Evolutionary conservation across 2,113 vertebrate species (phyloP), one percentile per base, ranked within the genome.

Genomic region (Vulpes vulpes): DNA sequence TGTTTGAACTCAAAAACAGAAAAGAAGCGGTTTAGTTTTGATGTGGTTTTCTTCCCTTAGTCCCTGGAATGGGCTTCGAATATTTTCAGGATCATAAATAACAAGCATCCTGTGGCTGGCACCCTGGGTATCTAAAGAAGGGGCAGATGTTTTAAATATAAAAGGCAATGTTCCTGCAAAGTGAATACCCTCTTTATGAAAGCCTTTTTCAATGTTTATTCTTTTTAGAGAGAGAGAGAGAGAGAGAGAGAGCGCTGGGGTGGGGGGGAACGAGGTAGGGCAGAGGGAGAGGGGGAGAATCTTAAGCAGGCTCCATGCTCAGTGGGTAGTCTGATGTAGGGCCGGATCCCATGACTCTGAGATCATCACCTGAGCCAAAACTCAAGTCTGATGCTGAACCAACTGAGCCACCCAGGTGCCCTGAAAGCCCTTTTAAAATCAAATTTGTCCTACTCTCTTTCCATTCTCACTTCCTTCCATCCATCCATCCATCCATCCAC

Each of bases 11-110:
- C 43, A 96, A 94, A 79, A 53, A 10, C 88, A 95, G 49, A 96
- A 96, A 78, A 96, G 81, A 3, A 94, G 27, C n/a, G 7, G 5
- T 43, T 2, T 49, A 81, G 22, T 43, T 96, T 81, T 97, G 57
- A 87, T 94, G 51, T 71, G 88, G 32, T 92, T 96, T 90, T 96
- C 90, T 90, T 95, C 53, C 38, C 64, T 94, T 88, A 88, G 14
- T 94, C n/a, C 60, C 83, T 88, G 59, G 79, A 89, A 98, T 89
- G 53, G 59, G 74, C 91, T 97, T 96, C 85, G 91, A 89, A 96
- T 65, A 91, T 93, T 93, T 89, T 84, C 23, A 60, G 86, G 43
- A 94, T 95, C 80, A 95, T 87, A 97, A 97, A 97, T 74, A 92
- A 84, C 74, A 96, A 90, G 60, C 38, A 80, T 90, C 69, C 69